Conservation (phyloP, 2,113 vertebrate species). For the Syrrhaptes paradoxus region DNA sequence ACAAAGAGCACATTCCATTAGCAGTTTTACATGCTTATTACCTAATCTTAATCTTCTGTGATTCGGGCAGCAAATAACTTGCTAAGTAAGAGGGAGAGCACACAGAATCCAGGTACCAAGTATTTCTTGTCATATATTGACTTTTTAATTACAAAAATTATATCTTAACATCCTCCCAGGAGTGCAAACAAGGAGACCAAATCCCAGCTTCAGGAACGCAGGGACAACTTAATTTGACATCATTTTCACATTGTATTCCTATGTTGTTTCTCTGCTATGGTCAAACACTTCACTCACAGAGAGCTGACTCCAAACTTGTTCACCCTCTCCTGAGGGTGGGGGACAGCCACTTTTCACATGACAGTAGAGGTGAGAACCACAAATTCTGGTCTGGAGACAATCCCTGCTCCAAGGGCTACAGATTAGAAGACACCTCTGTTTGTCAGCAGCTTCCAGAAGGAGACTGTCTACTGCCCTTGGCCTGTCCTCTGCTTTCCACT, state of each 20-base stretch:
- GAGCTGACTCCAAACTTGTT: background rate
- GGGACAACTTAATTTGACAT: background rate
- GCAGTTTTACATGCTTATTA: background rate
- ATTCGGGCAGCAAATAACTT: background rate
- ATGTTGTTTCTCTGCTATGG: background rate
- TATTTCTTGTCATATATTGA: slow-evolving; percentile 7
- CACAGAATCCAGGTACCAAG: background rate
- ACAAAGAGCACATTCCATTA: background rate
- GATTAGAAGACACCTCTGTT: background rate
- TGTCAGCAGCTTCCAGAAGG: background rate
- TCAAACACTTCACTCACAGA: rapidly evolving
- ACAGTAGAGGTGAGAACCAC: background rate
- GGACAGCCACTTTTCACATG: background rate
- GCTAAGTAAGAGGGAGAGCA: background rate
- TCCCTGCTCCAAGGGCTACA: background rate
- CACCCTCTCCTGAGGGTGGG: background rate
- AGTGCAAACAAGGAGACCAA: background rate
- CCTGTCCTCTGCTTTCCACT: background rate
- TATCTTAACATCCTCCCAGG: background rate
- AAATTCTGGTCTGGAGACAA: background rate
- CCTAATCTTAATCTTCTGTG: background rate
- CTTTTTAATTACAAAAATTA: background rate
- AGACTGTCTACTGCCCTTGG: rapidly evolving
- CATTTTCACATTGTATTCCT: rapidly evolving
- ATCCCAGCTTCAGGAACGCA: background rate